Evolutionary conservation across 2,888 invertebrate genomes (phyloP).

Genomic region (Diarsia dahlii): DNA sequence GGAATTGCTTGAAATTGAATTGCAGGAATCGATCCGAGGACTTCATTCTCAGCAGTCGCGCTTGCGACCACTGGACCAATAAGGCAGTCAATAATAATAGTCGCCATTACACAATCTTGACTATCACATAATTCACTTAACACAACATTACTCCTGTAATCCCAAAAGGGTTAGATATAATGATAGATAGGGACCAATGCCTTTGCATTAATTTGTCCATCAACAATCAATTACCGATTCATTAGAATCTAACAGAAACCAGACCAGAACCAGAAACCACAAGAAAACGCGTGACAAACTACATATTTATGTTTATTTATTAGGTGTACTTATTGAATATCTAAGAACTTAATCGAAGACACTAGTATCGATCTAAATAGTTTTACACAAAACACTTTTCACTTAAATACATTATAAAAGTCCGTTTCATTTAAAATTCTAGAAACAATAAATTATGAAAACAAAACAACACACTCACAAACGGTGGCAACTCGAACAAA

Average conservation of each 20-base stretch:
- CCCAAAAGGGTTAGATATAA: background rate
- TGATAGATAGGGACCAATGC: background rate
- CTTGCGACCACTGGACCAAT: background rate
- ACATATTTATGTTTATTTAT: too few relatives aligned
- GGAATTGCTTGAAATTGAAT: too few relatives aligned
- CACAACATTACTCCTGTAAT: background rate
- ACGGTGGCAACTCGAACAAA: background rate
- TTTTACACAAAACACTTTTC: background rate
- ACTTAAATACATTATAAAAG: background rate
- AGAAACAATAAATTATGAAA: slow-evolving; percentile 7
- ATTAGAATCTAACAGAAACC: background rate
- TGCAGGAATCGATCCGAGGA: background rate
- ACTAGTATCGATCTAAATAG: background rate
- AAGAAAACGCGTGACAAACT: background rate
- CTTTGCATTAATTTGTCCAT: background rate
- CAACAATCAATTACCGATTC: background rate
- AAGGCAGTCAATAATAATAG: background rate
- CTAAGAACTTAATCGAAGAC: too few relatives aligned
- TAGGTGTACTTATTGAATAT: background rate
- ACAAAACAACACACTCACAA: slow-evolving; percentile 16
- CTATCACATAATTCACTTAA: background rate
- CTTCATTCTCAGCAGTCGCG: background rate
- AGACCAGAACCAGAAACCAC: background rate
- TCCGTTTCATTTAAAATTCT: background rate
- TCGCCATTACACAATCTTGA: background rate